These are phyloP conservation scores for Colletes latitarsis DNA, from an alignment of 1,140 invertebrate species.

Conservation along the genomic window DNA sequence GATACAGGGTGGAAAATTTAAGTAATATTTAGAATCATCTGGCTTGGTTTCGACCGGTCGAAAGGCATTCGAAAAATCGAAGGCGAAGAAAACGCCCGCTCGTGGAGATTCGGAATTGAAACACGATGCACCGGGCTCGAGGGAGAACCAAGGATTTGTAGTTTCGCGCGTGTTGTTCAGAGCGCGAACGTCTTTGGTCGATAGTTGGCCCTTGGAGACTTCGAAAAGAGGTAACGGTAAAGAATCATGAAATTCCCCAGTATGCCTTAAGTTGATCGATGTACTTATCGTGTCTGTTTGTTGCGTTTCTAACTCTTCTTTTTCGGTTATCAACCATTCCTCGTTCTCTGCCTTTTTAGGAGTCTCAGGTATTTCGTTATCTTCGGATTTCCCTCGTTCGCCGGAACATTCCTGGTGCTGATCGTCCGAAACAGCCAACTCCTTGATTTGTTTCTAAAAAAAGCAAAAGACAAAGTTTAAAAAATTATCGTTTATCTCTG, in stretches of 20 bases:
- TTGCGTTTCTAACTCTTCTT: constrained; percentile 64
- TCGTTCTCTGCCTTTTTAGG: neutral
- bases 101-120: neutral
- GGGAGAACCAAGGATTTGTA: neutral
- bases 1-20: neutral
- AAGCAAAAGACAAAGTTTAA: neutral
- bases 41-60: neutral
- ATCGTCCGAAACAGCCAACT: neutral
- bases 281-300: constrained; percentile 46
- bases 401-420: neutral
- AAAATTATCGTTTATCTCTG: neutral
- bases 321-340: constrained; percentile 15
- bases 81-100: neutral
- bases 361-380: neutral
- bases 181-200: neutral
- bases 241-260: constrained; percentile 78
- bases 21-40: neutral
- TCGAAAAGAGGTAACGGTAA: constrained; percentile 70
- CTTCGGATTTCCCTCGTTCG: neutral
- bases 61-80: neutral
- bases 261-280: constrained; percentile 68
- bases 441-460: neutral
- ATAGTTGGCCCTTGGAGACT: neutral
- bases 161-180: neutral
- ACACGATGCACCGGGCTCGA: neutral